Evolutionary conservation across 2,888 invertebrate species (phyloP), one percentile per base, ranked within the genome.

Genomic region (Ectemnius continuus): DNA sequence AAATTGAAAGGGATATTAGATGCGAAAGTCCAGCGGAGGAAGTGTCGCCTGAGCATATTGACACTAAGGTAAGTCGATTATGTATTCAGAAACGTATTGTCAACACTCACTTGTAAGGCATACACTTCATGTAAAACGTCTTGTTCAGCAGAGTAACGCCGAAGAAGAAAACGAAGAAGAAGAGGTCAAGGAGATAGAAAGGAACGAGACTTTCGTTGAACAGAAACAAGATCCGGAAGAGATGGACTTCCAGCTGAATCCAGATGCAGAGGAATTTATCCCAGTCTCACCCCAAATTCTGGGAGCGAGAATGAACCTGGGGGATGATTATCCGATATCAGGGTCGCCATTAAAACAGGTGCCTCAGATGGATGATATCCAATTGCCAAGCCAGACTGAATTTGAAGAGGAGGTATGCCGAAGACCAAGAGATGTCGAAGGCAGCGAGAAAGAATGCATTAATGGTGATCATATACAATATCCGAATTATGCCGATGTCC

Each of bases 221-320:
- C 11, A 4, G 8, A 68, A 76, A 20, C 75, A 76, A 11, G 47
- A 74, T 2, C 13, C 14, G 8, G 73, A 52, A 87, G 94, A 95
- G 91, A 94, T 94, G 92, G 92, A 92, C 90, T 96, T 95, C 58
- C 95, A 95, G 73, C 91, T 97, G 81, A 97, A 97, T 92, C 97
- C 97, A 0, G 94, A 97, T 86, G 97, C 97, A 18, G 95, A 95
- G n/a, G 96, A 96, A 91, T 97, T 97, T 91, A 93, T 97, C 72
- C 96, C 96, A 5, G 91, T 93, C 4, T 93, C 94, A 5, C 93
- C 94, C 0, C 75, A 83, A 1, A 91, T 92, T 4, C 0, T 36
- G 5, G 58, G 46, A 6, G 14, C 57, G 0, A 66, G 67, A 14
- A 23, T 68, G 56, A 70, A 79, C 4, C 46, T 76, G 0, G 75